A percentile compares a stretch with the other conserved stretches of the same genome.
Evolutionary conservation across 1,140 invertebrate species (phyloP).

Genomic region (Cyrtorhinus lividipennis): DNA sequence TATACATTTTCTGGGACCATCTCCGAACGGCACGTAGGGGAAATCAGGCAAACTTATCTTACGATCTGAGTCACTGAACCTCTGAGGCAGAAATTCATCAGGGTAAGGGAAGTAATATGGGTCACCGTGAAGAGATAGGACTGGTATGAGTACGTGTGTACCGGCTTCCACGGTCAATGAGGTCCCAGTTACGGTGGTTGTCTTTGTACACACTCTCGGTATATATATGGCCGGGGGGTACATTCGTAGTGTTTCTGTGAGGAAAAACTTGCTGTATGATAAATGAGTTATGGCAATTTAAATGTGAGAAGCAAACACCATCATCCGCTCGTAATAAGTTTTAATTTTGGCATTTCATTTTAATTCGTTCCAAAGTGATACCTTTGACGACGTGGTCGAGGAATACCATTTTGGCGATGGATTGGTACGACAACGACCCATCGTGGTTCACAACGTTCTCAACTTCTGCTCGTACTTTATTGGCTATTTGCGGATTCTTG

Average conservation of each 20-base stretch:
- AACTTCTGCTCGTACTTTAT: slow-evolving; percentile 37
- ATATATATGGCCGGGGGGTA: slow-evolving; percentile 38
- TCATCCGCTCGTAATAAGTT: too few relatives aligned
- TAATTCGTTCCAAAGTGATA: too few relatives aligned
- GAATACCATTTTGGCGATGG: slow-evolving; percentile 36
- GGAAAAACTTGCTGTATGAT: background rate
- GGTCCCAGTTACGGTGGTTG: slow-evolving; percentile 34
- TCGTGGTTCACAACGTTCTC: slow-evolving; percentile 27
- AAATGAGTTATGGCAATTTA: too few relatives aligned
- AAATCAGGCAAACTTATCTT: background rate
- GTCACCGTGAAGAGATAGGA: slow-evolving; percentile 46
- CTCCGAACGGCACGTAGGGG: background rate
- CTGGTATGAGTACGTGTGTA: slow-evolving; percentile 36
- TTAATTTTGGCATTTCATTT: too few relatives aligned
- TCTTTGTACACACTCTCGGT: slow-evolving; percentile 33
- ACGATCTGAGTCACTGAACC: slow-evolving; percentile 37
- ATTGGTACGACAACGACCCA: slow-evolving; percentile 39
- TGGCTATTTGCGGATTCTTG: slow-evolving; percentile 37
- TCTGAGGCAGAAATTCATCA: slow-evolving; percentile 47
- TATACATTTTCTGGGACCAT: slow-evolving; percentile 11
- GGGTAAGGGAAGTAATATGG: slow-evolving; percentile 46
- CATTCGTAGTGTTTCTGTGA: slow-evolving; percentile 39
- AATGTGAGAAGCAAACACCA: too few relatives aligned
- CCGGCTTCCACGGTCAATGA: slow-evolving; percentile 34
- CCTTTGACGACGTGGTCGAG: slow-evolving; percentile 38